Conservation (phyloP, 2,888 invertebrate genomes). For the Liopterus haemorrhoidalis region DNA sequence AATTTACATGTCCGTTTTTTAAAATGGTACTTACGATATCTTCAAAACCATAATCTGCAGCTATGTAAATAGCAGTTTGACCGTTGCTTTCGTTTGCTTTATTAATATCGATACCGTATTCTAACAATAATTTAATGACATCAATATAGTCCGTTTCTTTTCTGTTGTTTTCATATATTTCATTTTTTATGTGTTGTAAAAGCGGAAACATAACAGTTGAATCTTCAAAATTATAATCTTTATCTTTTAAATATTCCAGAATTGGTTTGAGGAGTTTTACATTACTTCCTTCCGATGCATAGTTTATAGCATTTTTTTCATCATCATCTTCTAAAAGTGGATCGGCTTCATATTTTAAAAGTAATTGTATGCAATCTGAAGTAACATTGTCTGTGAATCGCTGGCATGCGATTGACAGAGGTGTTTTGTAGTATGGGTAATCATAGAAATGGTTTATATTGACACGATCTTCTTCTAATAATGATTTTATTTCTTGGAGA, state of each 20-base stretch:
- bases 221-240: constrained; percentile 6
- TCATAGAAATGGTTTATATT: constrained; percentile 53
- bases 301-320: constrained; percentile 60
- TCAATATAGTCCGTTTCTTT: constrained; percentile 10
- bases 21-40: constrained; percentile 52
- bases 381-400: constrained; percentile 54
- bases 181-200: constrained; percentile 11
- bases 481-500: constrained; percentile 50
- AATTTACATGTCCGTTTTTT: constrained; percentile 23
- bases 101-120: constrained; percentile 52
- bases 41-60: constrained; percentile 54
- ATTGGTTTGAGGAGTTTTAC: constrained; percentile 46
- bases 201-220: constrained; percentile 10
- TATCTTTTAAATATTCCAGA: constrained; percentile 42
- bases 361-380: constrained; percentile 51
- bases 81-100: constrained; percentile 49
- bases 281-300: constrained; percentile 53
- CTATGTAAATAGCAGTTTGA: constrained; percentile 54
- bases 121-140: constrained; percentile 52
- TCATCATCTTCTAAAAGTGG: constrained; percentile 54
- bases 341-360: constrained; percentile 57
- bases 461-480: constrained; percentile 46
- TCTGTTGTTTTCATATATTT: too few relatives aligned
- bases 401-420: constrained; percentile 47
- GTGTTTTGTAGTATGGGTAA: constrained; percentile 51